These are phyloP conservation scores for Tiliqua scincoides DNA, from an alignment of 2,113 vertebrate genomes.

Conservation along the genomic window DNA sequence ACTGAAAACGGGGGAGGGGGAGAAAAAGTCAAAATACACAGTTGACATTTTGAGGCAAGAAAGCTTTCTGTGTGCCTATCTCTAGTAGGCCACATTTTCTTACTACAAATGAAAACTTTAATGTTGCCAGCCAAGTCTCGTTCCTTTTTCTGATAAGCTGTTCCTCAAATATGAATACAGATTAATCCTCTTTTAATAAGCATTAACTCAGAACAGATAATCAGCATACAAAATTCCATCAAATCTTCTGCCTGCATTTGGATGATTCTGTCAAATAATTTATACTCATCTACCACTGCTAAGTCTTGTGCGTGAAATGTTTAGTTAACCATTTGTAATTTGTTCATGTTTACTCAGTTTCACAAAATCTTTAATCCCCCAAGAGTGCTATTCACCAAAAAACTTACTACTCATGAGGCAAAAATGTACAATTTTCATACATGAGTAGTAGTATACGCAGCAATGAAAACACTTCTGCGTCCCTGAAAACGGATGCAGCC, in stretches of 20 bases:
- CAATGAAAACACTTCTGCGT: constrained; percentile 34
- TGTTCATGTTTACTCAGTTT: constrained; percentile 56
- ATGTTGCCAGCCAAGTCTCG: constrained; percentile 79
- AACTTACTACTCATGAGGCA: constrained; percentile 36
- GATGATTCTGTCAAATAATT: constrained; percentile 75
- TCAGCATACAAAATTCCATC: constrained; percentile 86
- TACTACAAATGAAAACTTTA: constrained; percentile 81
- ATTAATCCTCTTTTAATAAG: constrained; percentile 93
- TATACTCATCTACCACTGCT: constrained; percentile 70
- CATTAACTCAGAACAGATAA: constrained; percentile 82
- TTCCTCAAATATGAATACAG: constrained; percentile 85
- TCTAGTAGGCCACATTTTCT: constrained; percentile 85
- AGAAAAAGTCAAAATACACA: constrained; percentile 22
- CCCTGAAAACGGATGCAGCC: constrained; percentile 8
- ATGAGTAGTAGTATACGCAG: constrained; percentile 34
- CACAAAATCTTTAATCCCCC: constrained; percentile 53
- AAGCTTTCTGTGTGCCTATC: constrained; percentile 80
- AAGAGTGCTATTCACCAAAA: constrained; percentile 43
- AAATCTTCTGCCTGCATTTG: constrained; percentile 77
- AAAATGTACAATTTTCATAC: constrained; percentile 52
- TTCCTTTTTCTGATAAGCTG: constrained; percentile 83
- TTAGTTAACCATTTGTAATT: constrained; percentile 50
- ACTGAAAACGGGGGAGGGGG: constrained; percentile 12
- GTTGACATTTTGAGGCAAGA: constrained; percentile 70
- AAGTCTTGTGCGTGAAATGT: constrained; percentile 65